phyloP scores from a whole-genome alignment of 2,113 vertebrate genomes.

The Phaetusa simplex region DNA sequence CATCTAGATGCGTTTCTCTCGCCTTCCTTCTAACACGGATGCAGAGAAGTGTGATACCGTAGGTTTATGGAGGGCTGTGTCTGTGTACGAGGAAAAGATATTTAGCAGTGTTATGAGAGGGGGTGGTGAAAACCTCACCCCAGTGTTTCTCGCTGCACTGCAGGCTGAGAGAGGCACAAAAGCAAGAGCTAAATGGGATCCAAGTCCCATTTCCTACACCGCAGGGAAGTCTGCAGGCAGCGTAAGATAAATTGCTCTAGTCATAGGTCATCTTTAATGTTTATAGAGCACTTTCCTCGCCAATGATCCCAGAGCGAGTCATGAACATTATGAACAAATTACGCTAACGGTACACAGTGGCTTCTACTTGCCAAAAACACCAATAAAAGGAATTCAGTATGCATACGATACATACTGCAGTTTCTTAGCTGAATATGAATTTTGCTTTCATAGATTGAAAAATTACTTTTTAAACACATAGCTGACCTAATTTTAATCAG shows the following conservation, averaged over 20 bases:
- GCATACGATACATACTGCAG: not conserved
- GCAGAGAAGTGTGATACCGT: not conserved
- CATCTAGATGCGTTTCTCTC: not conserved
- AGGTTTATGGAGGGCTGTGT: not conserved
- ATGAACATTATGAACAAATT: conserved; percentile 5
- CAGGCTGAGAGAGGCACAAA: not conserved
- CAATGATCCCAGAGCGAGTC: not conserved
- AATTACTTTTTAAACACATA: not conserved
- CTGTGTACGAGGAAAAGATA: not conserved
- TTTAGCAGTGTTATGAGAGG: not conserved
- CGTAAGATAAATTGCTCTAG: not conserved
- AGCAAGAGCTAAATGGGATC: not conserved
- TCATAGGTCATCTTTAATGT: conserved; percentile 8
- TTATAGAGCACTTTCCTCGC: not conserved
- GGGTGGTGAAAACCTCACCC: not conserved
- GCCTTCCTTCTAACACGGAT: not conserved
- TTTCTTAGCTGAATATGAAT: not conserved
- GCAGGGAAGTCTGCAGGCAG: not conserved
- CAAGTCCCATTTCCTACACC: not conserved
- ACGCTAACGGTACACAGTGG: not conserved
- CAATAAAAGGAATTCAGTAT: not conserved
- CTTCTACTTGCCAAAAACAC: not conserved
- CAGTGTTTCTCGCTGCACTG: not conserved
- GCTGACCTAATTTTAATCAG: not conserved
- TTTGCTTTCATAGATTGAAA: not conserved